These are phyloP conservation scores for Saiga tatarica DNA, from an alignment of 2,113 vertebrate species.

Conservation along the genomic window DNA sequence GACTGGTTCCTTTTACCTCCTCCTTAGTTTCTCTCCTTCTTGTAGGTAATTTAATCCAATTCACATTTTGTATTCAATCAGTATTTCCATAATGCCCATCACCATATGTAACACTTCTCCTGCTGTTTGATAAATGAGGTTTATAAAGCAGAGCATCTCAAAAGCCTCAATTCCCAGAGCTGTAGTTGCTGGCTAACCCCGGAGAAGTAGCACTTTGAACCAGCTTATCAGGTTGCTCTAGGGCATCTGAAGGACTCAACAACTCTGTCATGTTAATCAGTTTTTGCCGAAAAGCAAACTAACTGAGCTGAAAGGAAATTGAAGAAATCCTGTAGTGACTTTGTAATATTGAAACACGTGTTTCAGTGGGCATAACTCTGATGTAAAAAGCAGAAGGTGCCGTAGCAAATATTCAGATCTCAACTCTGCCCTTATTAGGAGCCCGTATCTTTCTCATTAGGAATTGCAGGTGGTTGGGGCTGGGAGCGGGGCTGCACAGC, in stretches of 20 bases:
- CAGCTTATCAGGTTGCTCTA: neutral
- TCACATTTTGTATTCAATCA: slow-evolving; percentile 31
- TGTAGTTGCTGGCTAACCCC: neutral
- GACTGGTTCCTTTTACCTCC: slow-evolving; percentile 19
- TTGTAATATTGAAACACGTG: neutral
- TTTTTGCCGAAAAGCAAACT: neutral
- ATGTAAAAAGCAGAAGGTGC: neutral
- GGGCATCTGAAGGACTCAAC: neutral
- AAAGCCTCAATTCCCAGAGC: slow-evolving; percentile 14
- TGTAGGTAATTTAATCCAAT: slow-evolving; percentile 46
- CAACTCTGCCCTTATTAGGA: neutral
- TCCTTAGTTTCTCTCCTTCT: slow-evolving; percentile 21
- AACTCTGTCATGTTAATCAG: neutral
- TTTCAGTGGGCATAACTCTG: neutral
- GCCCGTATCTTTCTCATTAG: neutral
- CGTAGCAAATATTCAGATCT: neutral
- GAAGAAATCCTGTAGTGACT: neutral
- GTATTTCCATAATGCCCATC: slow-evolving; percentile 28
- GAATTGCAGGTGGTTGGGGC: neutral
- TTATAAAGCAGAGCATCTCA: slow-evolving; percentile 24
- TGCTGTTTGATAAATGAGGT: slow-evolving; percentile 54
- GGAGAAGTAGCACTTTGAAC: neutral
- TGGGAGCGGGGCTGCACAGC: neutral
- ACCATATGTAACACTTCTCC: slow-evolving; percentile 32
- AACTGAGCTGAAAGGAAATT: slow-evolving; percentile 11